Percentiles rank a stretch among this genome's conserved stretches.
phyloP scores from a whole-genome alignment of 1,140 invertebrate genomes.

The Polypedilum vanderplanki region DNA sequence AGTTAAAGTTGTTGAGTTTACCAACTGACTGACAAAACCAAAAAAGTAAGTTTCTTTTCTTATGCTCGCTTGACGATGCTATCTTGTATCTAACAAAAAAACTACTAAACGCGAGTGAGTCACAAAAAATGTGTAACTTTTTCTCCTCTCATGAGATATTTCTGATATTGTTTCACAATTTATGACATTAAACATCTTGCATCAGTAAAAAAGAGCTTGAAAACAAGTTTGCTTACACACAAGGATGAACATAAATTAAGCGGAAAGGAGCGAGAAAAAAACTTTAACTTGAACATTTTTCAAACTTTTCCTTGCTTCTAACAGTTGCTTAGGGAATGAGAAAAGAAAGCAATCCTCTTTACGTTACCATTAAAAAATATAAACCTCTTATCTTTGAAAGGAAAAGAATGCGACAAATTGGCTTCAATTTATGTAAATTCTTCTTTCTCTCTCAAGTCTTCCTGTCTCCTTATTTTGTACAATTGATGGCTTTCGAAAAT shows the following conservation, averaged over 20 bases:
- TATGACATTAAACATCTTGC: conserved; percentile 18
- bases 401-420: not conserved
- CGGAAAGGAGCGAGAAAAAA: not conserved
- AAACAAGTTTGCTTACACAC: not conserved
- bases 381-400: not conserved
- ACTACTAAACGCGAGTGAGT: too few species aligned
- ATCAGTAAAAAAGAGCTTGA: not conserved
- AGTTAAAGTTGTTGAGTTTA: too few species aligned
- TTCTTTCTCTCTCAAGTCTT: too few species aligned
- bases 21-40: too few species aligned
- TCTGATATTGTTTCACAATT: conserved; percentile 13
- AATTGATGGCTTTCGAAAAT: not conserved
- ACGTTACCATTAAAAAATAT: not conserved
- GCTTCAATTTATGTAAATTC: not conserved
- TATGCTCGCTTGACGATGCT: not conserved
- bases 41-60: not conserved
- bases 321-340: too few species aligned
- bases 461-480: not conserved
- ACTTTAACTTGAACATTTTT: too few species aligned
- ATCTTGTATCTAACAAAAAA: not conserved
- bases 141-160: not conserved
- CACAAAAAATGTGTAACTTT: too few species aligned
- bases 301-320: too few species aligned
- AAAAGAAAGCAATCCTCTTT: not conserved
- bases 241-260: not conserved